Evolutionary conservation across 2,888 invertebrate species (phyloP).

Genomic region (Philaethria dido): DNA sequence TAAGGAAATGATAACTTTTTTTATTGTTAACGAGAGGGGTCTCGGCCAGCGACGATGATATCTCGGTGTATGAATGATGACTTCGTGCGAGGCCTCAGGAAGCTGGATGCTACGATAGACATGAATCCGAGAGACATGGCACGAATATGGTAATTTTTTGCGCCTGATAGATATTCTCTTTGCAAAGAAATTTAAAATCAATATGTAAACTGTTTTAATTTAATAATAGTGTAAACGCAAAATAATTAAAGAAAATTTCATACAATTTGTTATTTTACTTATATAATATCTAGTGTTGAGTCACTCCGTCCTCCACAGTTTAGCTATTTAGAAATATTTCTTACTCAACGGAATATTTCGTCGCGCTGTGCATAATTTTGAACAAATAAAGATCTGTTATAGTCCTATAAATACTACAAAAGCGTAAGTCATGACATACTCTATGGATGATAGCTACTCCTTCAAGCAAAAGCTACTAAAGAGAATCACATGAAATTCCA

Average conservation of each 20-base stretch:
- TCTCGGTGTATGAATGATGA: conserved; percentile 83
- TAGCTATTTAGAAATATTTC: too few relatives aligned
- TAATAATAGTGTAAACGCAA: neutral
- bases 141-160: conserved; percentile 73
- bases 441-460: too few relatives aligned
- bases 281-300: neutral
- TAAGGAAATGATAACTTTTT: conserved; percentile 78
- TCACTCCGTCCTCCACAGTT: too few relatives aligned
- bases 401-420: too few relatives aligned
- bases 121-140: conserved; percentile 70
- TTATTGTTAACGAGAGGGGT: conserved; percentile 82
- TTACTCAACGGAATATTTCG: too few relatives aligned
- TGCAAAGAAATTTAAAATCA: conserved; percentile 36
- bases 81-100: conserved; percentile 80
- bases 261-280: neutral
- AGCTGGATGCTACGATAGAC: conserved; percentile 69
- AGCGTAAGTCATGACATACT: too few relatives aligned
- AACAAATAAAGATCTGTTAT: too few relatives aligned
- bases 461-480: too few relatives aligned
- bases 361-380: too few relatives aligned
- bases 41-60: conserved; percentile 80
- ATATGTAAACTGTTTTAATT: conserved; percentile 5
- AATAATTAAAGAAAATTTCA: neutral
- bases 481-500: too few relatives aligned
- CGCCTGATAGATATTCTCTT: conserved; percentile 46